phyloP scores from a whole-genome alignment of 1,140 invertebrate species.

The Bombus haemorrhoidalis region DNA sequence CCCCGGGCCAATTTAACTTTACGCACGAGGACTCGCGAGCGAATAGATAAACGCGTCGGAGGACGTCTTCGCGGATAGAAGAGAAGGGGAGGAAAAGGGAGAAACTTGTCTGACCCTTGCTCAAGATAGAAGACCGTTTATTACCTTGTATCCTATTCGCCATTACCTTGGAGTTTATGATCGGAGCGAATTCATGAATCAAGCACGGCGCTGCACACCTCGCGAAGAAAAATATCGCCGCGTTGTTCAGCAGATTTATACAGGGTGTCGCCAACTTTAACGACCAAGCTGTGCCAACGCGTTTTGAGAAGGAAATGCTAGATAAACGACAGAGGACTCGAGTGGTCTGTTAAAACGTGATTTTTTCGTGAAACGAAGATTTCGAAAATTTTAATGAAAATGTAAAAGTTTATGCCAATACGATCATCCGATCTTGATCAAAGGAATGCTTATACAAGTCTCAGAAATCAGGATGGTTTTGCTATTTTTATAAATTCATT shows the following conservation, averaged over 20 bases:
- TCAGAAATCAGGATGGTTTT: background rate
- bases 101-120: conserved; percentile 29
- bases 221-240: conserved; percentile 38
- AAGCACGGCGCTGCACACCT: conserved; percentile 7
- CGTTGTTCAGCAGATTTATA: conserved; percentile 26
- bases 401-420: background rate
- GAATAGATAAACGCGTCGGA: conserved; percentile 29
- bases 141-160: conserved; percentile 54
- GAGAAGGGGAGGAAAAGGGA: background rate
- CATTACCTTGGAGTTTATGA: conserved; percentile 52
- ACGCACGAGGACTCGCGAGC: background rate
- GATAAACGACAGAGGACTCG: background rate
- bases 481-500: background rate
- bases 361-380: too few relatives aligned
- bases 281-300: background rate
- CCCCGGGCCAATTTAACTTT: conserved; percentile 33
- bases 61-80: background rate
- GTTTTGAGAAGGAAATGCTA: too few relatives aligned
- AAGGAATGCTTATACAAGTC: background rate
- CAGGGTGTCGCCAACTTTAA: conserved; percentile 22
- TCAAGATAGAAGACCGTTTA: conserved; percentile 46
- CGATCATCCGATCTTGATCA: background rate
- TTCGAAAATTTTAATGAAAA: background rate
- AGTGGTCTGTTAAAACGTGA: background rate
- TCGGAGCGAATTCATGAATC: conserved; percentile 51